Evolutionary conservation across 2,113 vertebrate genomes (phyloP), one percentile per base, ranked within the genome.

Genomic region (Neolamprologus sp.): DNA sequence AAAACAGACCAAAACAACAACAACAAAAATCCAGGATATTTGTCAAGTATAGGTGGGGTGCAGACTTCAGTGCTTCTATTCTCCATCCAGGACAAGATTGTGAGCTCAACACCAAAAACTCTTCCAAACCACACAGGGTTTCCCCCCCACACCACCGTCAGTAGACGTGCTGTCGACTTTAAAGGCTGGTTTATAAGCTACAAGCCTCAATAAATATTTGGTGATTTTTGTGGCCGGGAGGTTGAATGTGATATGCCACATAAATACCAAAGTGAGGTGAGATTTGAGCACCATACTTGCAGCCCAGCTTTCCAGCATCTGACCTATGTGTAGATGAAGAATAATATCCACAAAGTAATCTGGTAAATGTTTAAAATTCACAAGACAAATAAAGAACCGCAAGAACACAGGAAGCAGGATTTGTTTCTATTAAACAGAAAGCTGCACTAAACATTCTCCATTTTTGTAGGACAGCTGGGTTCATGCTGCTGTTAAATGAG

Each of bases 201-300:
- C 89, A 92, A 94, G 78, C 92, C 87, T 95, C 86, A 85, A 90
- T 90, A 91, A 92, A 94, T 93, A 91, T 92, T 92, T 90, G 58
- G 87, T 86, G 83, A 94, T 95, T 93, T 93, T 91, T 94, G 92
- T 90, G 93, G 94, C 51, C 13, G 82, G 85, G 68, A 87, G 86
- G 79, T 91, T 93, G 45, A 94, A 94, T 28, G 58, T 58, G 89
- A 94, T 92, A 91, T 65, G 85, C 86, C 83, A 55, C 93, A 92
- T 60, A 54, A 89, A 89, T 91, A 85, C 83, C 88, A 65, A 87
- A 85, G 87, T 13, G 13, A 81, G 51, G 35, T 19, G 14, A 85
- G 81, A 89, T 82, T 86, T 84, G 85, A 85, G 42, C 57, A 88
- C 47, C 57, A 86, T 85, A 63, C 82, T 65, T 58, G 63, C 55